phyloP scores from a whole-genome alignment of 2,113 vertebrate species.

The Eclectus roratus region DNA sequence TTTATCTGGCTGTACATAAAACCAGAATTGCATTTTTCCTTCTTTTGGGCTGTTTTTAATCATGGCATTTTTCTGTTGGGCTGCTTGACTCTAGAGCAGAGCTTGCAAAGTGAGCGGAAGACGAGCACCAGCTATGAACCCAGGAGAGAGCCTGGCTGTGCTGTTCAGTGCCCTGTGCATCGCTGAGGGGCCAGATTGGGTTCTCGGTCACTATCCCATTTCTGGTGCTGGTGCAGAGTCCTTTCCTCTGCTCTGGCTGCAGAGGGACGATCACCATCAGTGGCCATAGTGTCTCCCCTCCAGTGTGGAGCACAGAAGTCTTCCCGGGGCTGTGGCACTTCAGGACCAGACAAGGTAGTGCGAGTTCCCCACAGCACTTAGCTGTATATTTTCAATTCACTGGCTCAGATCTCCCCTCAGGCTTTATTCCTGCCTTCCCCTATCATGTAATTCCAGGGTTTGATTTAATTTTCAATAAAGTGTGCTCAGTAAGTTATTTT shows the following conservation, averaged over 20 bases:
- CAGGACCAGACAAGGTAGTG: not conserved
- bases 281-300: not conserved
- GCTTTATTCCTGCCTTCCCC: not conserved
- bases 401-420: not conserved
- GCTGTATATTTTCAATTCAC: not conserved
- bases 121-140: not conserved
- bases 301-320: too few species aligned
- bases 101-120: not conserved
- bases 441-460: not conserved
- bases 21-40: not conserved
- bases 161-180: not conserved
- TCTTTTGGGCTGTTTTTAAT: not conserved
- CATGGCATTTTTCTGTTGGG: not conserved
- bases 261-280: not conserved
- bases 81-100: not conserved
- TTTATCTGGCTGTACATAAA: not conserved
- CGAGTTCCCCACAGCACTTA: not conserved
- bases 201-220: accelerated
- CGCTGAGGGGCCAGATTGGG: not conserved
- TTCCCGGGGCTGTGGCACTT: not conserved
- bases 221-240: not conserved
- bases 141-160: not conserved
- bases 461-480: not conserved
- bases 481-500: not conserved
- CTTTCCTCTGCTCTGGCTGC: not conserved